A percentile compares a stretch with the other conserved stretches of the same genome.
Conservation (phyloP, 2,797 vertebrate genomes). For the Alouatta caraya region DNA sequence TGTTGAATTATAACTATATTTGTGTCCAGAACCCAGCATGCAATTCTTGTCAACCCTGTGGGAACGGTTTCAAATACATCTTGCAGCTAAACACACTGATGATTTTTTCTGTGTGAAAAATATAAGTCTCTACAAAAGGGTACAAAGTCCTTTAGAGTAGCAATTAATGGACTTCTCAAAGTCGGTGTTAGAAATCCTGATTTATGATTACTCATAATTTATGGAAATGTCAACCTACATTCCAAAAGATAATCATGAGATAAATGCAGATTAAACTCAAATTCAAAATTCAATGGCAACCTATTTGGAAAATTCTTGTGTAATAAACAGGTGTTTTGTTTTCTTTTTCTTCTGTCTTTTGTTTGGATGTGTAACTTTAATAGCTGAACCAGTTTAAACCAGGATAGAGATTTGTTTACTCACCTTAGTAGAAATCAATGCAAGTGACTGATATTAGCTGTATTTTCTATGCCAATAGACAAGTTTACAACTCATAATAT, state of each 20-base stretch:
- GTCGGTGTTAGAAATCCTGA: neutral
- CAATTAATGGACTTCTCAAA: neutral
- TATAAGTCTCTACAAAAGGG: neutral
- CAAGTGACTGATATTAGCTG: neutral
- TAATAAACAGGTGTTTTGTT: neutral
- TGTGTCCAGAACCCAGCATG: neutral
- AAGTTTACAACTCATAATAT: neutral
- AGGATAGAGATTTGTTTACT: neutral
- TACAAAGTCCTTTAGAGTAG: neutral
- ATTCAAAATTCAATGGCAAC: neutral
- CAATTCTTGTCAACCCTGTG: neutral
- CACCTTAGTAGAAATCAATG: neutral
- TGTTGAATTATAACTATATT: neutral
- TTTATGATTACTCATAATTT: neutral
- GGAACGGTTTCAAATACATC: neutral
- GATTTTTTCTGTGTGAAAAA: neutral
- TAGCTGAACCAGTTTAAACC: neutral
- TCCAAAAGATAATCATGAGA: neutral
- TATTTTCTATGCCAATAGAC: neutral
- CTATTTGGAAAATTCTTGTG: neutral
- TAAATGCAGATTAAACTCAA: neutral
- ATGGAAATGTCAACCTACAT: neutral
- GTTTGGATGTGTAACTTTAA: neutral
- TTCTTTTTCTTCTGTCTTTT: neutral
- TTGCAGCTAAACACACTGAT: neutral